Conservation (phyloP, 2,113 vertebrate genomes). For the Anhinga rufa region DNA sequence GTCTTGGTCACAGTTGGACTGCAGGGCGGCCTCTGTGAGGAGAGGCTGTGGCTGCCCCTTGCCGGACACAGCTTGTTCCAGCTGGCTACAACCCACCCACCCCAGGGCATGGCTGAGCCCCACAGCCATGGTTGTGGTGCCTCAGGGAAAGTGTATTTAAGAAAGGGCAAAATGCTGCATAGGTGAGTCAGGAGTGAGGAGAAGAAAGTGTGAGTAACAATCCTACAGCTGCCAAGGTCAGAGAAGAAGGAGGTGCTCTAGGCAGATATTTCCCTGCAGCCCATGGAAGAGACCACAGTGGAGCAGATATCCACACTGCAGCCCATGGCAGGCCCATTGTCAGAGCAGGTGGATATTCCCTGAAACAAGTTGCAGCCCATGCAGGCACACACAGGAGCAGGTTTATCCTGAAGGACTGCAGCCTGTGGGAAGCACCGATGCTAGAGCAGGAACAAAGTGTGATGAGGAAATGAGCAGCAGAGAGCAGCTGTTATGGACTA, state of each 20-base stretch:
- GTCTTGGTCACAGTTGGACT: background rate
- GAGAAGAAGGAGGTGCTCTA: background rate
- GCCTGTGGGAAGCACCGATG: background rate
- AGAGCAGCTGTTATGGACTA: background rate
- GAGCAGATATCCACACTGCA: no score
- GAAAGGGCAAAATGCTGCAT: background rate
- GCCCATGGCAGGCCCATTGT: background rate
- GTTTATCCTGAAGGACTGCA: background rate
- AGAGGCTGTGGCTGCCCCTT: background rate
- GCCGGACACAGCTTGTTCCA: background rate
- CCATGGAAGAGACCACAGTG: background rate
- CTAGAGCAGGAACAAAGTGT: background rate
- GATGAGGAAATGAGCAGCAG: background rate
- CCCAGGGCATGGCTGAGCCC: rapidly evolving
- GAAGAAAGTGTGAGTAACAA: background rate
- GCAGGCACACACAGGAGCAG: background rate
- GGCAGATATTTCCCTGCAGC: background rate
- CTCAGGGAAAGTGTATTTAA: background rate
- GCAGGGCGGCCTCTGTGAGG: background rate
- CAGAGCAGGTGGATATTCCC: background rate
- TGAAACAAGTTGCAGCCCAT: background rate
- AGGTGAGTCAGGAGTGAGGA: background rate
- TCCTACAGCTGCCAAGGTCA: background rate
- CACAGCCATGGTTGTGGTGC: background rate
- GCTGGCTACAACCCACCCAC: background rate